Conservation (phyloP, 1,140 invertebrate species). For the Bombyx mori region DNA sequence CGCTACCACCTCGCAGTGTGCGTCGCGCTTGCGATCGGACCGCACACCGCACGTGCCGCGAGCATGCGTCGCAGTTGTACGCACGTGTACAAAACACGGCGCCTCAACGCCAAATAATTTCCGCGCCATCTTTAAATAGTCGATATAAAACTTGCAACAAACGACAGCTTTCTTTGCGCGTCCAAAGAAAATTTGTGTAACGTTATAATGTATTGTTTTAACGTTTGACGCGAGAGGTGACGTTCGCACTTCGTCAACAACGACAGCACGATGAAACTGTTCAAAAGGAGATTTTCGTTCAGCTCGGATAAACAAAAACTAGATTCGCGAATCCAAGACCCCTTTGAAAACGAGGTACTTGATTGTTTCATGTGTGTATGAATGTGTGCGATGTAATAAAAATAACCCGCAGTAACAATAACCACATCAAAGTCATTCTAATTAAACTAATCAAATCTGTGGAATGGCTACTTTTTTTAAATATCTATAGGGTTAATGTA, state of each 20-base stretch:
- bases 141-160: conserved; percentile 21
- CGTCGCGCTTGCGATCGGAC: conserved; percentile 45
- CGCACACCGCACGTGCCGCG: conserved; percentile 36
- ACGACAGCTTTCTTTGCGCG: conserved; percentile 26
- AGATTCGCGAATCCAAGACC: conserved; percentile 48
- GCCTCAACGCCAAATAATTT: conserved; percentile 28
- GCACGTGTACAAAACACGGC: conserved; percentile 25
- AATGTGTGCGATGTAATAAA: neutral
- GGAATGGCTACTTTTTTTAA: too few relatives aligned
- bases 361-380: conserved; percentile 12
- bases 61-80: conserved; percentile 23
- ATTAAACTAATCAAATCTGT: too few relatives aligned
- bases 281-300: conserved; percentile 66
- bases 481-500: too few relatives aligned
- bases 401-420: too few relatives aligned
- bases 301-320: conserved; percentile 64
- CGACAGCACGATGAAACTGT: conserved; percentile 57
- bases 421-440: too few relatives aligned
- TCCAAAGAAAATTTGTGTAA: conserved; percentile 26
- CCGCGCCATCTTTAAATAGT: conserved; percentile 26
- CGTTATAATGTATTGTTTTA: conserved; percentile 30
- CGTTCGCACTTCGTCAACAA: conserved; percentile 26
- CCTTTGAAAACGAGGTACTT: conserved; percentile 63
- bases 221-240: conserved; percentile 31
- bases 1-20: conserved; percentile 34